Evolutionary conservation across 1,140 invertebrate species (phyloP).

Genomic region (Drosophila varians): DNA sequence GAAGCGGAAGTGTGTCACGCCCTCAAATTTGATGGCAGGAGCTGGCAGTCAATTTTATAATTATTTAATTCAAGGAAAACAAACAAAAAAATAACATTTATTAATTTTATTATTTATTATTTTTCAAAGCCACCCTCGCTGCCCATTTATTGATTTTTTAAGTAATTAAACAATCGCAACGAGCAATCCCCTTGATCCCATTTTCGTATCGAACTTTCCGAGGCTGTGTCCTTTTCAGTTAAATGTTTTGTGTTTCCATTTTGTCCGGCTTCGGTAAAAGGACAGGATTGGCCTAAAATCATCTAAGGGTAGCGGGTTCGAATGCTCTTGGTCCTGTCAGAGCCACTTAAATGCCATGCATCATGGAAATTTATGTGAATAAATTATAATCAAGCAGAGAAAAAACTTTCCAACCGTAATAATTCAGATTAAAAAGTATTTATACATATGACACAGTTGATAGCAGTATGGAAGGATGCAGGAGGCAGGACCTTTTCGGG

Average conservation of each 20-base stretch:
- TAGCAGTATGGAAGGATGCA: background rate
- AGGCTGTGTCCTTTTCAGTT: conserved; percentile 35
- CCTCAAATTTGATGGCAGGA: conserved; percentile 3
- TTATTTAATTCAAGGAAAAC: background rate
- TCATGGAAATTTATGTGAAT: conserved; percentile 75
- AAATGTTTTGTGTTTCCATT: conserved; percentile 7
- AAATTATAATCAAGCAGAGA: conserved; percentile 67
- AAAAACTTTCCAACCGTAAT: conserved; percentile 55
- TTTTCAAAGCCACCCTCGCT: background rate
- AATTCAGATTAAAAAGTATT: conserved; percentile 78
- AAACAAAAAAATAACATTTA: background rate
- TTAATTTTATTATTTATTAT: no score
- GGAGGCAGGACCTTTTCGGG: background rate
- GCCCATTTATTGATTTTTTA: conserved; percentile 26
- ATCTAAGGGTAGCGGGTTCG: conserved; percentile 28
- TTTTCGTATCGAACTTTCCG: conserved; percentile 33
- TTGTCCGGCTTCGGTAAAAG: conserved; percentile 3
- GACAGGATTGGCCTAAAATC: conserved; percentile 28
- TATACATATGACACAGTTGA: conserved; percentile 60
- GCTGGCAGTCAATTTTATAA: conserved; percentile 9
- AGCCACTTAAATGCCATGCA: conserved; percentile 74
- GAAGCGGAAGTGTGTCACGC: conserved; percentile 30
- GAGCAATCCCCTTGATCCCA: conserved; percentile 39
- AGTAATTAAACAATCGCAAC: conserved; percentile 44
- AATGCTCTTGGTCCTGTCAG: conserved; percentile 50